phyloP scores from a whole-genome alignment of 2,113 vertebrate genomes.

The Potamarius usumacintae region DNA sequence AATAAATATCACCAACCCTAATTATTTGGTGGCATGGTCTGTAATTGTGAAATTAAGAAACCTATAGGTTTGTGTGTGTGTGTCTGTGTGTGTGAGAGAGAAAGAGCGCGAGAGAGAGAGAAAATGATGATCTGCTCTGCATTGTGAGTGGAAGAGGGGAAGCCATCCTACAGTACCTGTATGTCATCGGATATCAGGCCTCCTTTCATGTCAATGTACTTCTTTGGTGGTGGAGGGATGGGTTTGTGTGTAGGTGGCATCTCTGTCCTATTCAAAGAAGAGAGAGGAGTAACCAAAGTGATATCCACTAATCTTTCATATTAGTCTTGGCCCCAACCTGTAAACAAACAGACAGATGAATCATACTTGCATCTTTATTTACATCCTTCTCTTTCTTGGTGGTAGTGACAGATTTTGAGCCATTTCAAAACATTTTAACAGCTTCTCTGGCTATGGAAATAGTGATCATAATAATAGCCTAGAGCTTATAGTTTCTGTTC shows the following conservation, averaged over 20 bases:
- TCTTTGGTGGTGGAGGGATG: slow-evolving; percentile 77
- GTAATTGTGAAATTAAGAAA: too few species aligned
- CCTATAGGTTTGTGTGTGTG: too few species aligned
- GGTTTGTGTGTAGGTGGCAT: slow-evolving; percentile 83
- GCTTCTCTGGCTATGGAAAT: slow-evolving; percentile 70
- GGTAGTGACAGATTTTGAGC: slow-evolving; percentile 39
- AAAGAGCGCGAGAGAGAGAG: too few species aligned
- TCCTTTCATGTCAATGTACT: slow-evolving; percentile 82
- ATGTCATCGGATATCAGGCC: slow-evolving; percentile 84
- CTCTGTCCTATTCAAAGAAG: slow-evolving; percentile 77
- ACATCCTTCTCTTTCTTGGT: slow-evolving; percentile 60
- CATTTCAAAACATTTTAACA: slow-evolving; percentile 58
- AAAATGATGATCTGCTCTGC: neutral
- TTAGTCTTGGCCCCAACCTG: slow-evolving; percentile 60
- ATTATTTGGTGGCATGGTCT: too few species aligned
- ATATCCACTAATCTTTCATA: slow-evolving; percentile 56
- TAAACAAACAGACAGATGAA: slow-evolving; percentile 70
- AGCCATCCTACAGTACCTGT: slow-evolving; percentile 74
- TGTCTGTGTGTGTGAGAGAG: too few species aligned
- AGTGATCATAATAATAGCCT: slow-evolving; percentile 53
- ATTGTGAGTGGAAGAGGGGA: neutral
- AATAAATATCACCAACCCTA: too few species aligned
- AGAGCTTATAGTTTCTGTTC: neutral
- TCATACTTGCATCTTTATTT: slow-evolving; percentile 68
- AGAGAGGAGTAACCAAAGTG: slow-evolving; percentile 62